Base-by-base conservation (phyloP, 2,888 invertebrate genomes). In the Pterostichus madidus region DNA sequence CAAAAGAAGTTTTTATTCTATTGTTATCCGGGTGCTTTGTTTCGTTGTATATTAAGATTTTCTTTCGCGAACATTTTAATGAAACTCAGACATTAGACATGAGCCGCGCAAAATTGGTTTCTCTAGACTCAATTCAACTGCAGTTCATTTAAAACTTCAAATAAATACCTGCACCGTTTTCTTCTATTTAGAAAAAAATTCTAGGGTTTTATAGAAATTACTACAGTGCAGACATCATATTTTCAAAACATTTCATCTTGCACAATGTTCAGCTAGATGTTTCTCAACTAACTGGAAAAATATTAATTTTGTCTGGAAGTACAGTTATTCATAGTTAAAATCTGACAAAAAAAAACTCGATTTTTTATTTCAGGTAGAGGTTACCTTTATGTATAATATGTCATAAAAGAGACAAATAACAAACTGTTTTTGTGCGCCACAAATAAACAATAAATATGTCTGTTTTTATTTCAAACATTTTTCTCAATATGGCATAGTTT, bases 1-100 rank as follows among this genome's bases (percentile, higher is more conserved):
- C 64, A 64, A 64, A 64, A 39, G 64, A n/a, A 64, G 31, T 31
- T 64, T 64, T 64, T 64, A n/a, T 32, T 64, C 64, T n/a, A 64
- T 64, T 64, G 64, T 64, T 64, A 35, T 31, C 32, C 13, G 13
- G 35, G 13, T 64, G 49, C 64, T 64, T 64, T 64, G 64, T 64
- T 64, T 64, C 64, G 64, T 35, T 64, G n/a, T 11, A 32, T 49
- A 13, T 64, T 64, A 64, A 35, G 35, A 13, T 64, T 64, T 64
- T n/a, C 59, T 17, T 59, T 53, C 53, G 7, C 8, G 59, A n/a
- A 35, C 49, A 49, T 49, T 49, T 49, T 64, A 64, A 64, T 64
- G 64, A 64, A 64, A 64, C 64, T 7, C 5, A 32, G 32, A 35
- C 32, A n/a, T 35, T 61, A 61, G 61, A 32, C 24, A 61, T 24